Base-by-base conservation (phyloP, 1,140 invertebrate species). In the Cyclargus thomasi region DNA sequence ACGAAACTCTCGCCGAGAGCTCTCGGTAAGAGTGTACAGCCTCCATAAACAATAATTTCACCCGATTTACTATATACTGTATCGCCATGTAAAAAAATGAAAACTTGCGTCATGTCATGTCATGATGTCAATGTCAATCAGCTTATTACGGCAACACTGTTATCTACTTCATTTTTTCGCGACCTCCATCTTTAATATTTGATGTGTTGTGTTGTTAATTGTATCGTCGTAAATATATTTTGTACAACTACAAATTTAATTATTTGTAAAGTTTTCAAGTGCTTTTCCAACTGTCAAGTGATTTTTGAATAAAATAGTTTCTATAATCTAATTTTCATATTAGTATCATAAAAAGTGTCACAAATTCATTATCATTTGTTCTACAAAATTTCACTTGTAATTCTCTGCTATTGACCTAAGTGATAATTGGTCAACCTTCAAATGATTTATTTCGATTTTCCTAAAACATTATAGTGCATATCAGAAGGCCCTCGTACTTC, bases 151-250 rank as follows among this genome's bases (percentile, higher is more conserved):
- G 86, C 84, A 86, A 86, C 81, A 83, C 79, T 70, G 76, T 76
- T 81, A 86, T 86, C 84, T 84, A 79, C 78, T 59, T 20, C 8
- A 18, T 59, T 20, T 78, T 75, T 78, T 80, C 75, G 76, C 79
- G 81, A 85, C 86, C 85, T 89, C 86, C 86, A 89, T 89, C 85
- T 89, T 89, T 88, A 82, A 85, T 84, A 80, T 82, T 84, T 85
- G 80, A 84, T 87, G 86, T 89, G 81, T 90, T 88, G 83, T 88
- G 83, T 86, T 87, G 78, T 86, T 82, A 83, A 73, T 72, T 81
- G 83, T 81, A 80, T 82, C 80, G 72, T 77, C 73, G 73, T 69
- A 83, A 83, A 85, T 80, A 81, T 80, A 76, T 77, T 84, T 71
- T 72, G 67, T 67, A 72, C 75, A 47, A 69, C 53, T 70, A 69